Evolutionary conservation across 2,888 invertebrate genomes (phyloP), one percentile per base, ranked within the genome.

Genomic region (Teleiodes luculella): DNA sequence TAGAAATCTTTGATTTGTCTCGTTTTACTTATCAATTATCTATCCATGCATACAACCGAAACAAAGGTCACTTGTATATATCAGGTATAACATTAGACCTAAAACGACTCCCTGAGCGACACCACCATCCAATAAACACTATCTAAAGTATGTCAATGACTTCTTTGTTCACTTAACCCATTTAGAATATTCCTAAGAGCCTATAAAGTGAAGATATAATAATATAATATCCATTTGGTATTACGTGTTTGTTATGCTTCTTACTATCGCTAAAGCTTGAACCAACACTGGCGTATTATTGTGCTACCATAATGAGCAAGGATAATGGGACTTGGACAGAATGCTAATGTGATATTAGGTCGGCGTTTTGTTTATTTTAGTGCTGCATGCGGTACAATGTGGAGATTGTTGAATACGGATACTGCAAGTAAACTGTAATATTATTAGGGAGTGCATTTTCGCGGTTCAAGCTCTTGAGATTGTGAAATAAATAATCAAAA

Each of bases 291-390:
- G 55, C 53, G 43, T 52, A 30, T 36, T 54, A 53, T 46, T 52
- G 55, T 53, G 57, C 55, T 20, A 31, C 69, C 66, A 61, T 71
- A 70, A 52, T 49, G 52, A 67, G 66, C 75, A 74, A 78, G 76
- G 78, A 67, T 75, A 76, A 76, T 48, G 30, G 30, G 20, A 57
- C 72, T 65, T 66, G 66, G 61, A 66, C 64, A 56, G 71, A 70
- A 74, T 76, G 58, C 50, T 71, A 72, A 69, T 67, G 63, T 54
- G 39, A 35, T 49, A 52, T 52, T 52, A 41, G 14, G 36, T 24
- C n/a, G n/a, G 16, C 5, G 14, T 33, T 50, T 41, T 54, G 45
- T 54, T 43, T 33, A 45, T 50, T 54, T 48, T 20, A 24, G 20
- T 20, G n/a, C 18, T 31, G 35, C 35, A 47, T 48, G 33, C 28